Base-by-base conservation (phyloP, 2,888 invertebrate species). In the Thalpophila matura region DNA sequence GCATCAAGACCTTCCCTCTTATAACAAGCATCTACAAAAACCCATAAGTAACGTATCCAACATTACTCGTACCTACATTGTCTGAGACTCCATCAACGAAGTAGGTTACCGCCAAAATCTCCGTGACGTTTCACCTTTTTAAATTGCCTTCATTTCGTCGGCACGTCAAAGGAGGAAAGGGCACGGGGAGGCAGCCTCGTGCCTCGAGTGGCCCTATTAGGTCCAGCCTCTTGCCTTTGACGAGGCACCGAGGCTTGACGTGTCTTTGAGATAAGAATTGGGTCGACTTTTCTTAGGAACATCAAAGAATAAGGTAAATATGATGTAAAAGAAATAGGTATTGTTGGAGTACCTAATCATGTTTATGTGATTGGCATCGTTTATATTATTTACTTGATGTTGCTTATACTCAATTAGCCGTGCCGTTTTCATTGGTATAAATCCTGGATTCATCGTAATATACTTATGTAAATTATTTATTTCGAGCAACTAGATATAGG, bases 231-330 rank as follows among this genome's bases (percentile, higher is more conserved):
- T 88, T 84, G 82, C 88, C 89, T 94, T 93, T 93, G 93, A 93
- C 87, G 83, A 85, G 81, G 77, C 76, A 79, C 81, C 77, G 79
- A 80, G 78, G 76, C 82, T 81, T 86, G 88, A 87, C 91, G 86
- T 91, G 92, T 94, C 94, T 93, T 92, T 92, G 89, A 91, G 93
- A 94, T 90, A 93, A 85, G 88, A 91, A 91, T 88, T 92, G 89
- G 92, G 91, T 88, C 91, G 91, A 84, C 81, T 74, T 86, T 89
- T 85, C 83, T 81, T 85, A 85, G 79, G 80, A 64, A 91, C 88
- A 90, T 93, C 93, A 93, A 94, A 94, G 90, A 80, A 67, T 64
- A 70, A 70, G 54, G 55, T 60, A 77, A 75, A 65, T 67, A 68
- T 61, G 56, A 59, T 74, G 55, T 65, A 51, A 73, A 60, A 62